These are phyloP conservation scores for Heliconius congener DNA, from an alignment of 1,140 invertebrate species.

Conservation along the genomic window DNA sequence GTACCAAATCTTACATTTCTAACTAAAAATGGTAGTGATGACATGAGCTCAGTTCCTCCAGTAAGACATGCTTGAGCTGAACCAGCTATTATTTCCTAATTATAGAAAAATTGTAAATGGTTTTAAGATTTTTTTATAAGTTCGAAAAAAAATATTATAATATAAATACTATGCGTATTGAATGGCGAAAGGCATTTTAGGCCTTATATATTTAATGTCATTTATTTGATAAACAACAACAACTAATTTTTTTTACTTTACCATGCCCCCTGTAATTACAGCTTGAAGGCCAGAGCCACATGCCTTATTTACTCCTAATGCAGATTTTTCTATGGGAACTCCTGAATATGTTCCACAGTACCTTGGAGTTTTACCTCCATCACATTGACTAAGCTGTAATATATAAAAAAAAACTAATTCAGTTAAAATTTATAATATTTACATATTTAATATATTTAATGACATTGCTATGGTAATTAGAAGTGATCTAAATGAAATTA, in stretches of 20 bases:
- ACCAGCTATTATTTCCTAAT: constrained; percentile 92
- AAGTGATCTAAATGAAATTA: too few species aligned
- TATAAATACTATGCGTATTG: background rate
- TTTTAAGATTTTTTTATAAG: background rate
- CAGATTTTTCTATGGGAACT: constrained; percentile 64
- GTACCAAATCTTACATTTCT: constrained; percentile 95
- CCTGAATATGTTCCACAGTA: constrained; percentile 70
- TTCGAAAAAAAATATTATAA: background rate
- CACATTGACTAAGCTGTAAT: constrained; percentile 71
- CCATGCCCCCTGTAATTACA: constrained; percentile 57
- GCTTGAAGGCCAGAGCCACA: constrained; percentile 69
- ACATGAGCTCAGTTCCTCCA: constrained; percentile 98
- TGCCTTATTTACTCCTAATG: constrained; percentile 69
- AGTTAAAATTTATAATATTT: too few species aligned
- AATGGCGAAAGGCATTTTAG: too few species aligned
- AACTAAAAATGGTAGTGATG: constrained; percentile 92
- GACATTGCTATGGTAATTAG: too few species aligned
- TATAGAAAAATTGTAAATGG: background rate
- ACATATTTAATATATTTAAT: too few species aligned
- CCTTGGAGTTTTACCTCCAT: constrained; percentile 71
- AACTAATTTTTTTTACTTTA: constrained; percentile 36
- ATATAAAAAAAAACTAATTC: background rate
- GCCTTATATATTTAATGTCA: too few species aligned
- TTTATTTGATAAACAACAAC: too few species aligned
- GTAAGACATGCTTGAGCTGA: constrained; percentile 93